Percentiles rank a stretch among this genome's conserved stretches.
These are phyloP conservation scores for Adelosebastes latens DNA, from an alignment of 2,797 vertebrate species.

Conservation along the genomic window DNA sequence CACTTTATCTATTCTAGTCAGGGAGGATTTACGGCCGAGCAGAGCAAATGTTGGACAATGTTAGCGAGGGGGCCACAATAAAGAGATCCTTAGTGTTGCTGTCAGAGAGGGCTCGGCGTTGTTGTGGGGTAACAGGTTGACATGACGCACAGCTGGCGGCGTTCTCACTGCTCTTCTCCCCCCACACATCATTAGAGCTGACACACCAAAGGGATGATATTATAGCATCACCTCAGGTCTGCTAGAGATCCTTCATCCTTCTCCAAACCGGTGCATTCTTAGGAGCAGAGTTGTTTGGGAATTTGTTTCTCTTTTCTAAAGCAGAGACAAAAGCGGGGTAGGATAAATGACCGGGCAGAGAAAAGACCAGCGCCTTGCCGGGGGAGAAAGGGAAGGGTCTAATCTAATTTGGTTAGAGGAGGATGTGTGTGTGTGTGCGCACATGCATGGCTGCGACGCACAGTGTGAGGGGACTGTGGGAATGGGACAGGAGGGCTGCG, in stretches of 20 bases:
- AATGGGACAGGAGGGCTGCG: slow-evolving; percentile 91
- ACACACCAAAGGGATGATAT: slow-evolving; percentile 69
- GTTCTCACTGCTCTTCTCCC: slow-evolving; percentile 72
- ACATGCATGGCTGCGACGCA: slow-evolving; percentile 83
- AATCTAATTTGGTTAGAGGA: slow-evolving; percentile 99
- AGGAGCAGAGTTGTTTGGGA: slow-evolving; percentile 74
- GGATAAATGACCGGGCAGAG: slow-evolving; percentile 89
- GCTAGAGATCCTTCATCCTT: slow-evolving; percentile 69
- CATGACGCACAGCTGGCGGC: slow-evolving; percentile 78
- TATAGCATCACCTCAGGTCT: slow-evolving; percentile 70
- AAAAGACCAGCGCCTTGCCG: slow-evolving; percentile 93
- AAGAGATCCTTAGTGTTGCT: slow-evolving; percentile 70
- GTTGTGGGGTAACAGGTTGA: slow-evolving; percentile 76
- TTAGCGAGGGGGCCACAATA: slow-evolving; percentile 63
- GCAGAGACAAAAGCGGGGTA: slow-evolving; percentile 79
- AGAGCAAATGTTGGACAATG: slow-evolving; percentile 69
- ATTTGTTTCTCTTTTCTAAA: slow-evolving; percentile 81
- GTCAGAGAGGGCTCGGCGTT: slow-evolving; percentile 57
- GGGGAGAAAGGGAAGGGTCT: slow-evolving; percentile 90
- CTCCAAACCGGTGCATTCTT: slow-evolving; percentile 63
- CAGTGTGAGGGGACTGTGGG: slow-evolving; percentile 93
- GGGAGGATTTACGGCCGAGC: slow-evolving; percentile 60
- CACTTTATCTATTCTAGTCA: slow-evolving; percentile 60
- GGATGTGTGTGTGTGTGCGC: slow-evolving; percentile 86
- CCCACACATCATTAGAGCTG: slow-evolving; percentile 72